A percentile compares a stretch with the other conserved stretches of the same genome.
These are phyloP conservation scores for Mobula hypostoma DNA, from an alignment of 2,113 vertebrate genomes.

Conservation along the genomic window DNA sequence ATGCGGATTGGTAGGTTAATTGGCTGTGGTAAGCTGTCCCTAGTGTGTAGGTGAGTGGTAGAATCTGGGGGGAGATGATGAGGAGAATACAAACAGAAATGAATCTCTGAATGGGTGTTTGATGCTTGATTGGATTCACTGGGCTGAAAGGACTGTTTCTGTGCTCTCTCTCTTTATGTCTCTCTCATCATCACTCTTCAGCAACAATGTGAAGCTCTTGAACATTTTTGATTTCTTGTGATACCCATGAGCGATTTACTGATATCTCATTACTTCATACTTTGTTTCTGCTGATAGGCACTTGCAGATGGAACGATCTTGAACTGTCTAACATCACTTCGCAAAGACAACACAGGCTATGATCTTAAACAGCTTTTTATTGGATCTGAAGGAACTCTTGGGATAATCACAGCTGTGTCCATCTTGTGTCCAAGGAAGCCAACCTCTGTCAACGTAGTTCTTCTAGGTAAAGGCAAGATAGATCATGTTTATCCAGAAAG, in stretches of 20 bases:
- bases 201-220: not conserved
- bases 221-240: not conserved
- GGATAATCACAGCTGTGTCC: conserved; percentile 80
- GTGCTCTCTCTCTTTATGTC: too few relatives aligned
- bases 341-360: conserved; percentile 95
- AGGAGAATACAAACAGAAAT: too few relatives aligned
- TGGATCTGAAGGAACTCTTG: conserved; percentile 86
- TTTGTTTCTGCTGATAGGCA: conserved; percentile 56
- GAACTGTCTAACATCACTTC: conserved; percentile 70
- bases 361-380: conserved; percentile 97
- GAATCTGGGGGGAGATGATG: too few relatives aligned
- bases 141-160: too few relatives aligned
- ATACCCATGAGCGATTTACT: not conserved
- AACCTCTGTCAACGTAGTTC: conserved; percentile 74
- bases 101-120: too few relatives aligned
- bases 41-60: too few relatives aligned
- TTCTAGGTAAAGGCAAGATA: conserved; percentile 64
- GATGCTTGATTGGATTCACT: too few relatives aligned
- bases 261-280: not conserved
- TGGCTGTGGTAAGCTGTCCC: too few relatives aligned
- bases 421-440: conserved; percentile 82
- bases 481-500: not conserved
- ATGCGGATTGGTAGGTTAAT: too few relatives aligned
- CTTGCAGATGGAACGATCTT: conserved; percentile 75
- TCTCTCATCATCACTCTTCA: not conserved